Evolutionary conservation across 2,888 invertebrate species (phyloP).

Genomic region (Branchipolynoe longqiensis): DNA sequence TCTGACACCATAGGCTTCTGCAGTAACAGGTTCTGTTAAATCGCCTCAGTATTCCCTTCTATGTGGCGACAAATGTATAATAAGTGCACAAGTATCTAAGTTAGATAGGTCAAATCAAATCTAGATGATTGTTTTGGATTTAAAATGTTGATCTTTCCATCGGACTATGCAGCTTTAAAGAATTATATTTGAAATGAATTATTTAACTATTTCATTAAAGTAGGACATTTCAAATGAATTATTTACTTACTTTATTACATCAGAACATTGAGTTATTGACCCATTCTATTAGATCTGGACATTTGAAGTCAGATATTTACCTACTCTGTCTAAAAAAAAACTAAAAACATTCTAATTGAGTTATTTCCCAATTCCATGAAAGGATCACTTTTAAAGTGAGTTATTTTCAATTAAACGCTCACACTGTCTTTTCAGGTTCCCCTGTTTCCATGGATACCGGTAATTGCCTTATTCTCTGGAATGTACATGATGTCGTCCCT

Average conservation of each 20-base stretch:
- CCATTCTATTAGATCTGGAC: background rate
- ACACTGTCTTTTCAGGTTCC: background rate
- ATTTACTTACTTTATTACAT: background rate
- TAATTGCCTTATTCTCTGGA: background rate
- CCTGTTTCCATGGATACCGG: slow-evolving; percentile 2
- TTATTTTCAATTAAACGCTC: background rate
- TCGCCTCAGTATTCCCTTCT: no score
- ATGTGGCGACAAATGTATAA: no score
- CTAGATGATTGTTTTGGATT: no score
- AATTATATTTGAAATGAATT: no score
- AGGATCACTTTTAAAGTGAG: background rate
- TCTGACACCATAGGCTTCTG: no score
- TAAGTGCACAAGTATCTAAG: no score
- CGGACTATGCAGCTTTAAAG: no score
- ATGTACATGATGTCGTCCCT: background rate
- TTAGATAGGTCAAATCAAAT: no score
- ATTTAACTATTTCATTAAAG: no score
- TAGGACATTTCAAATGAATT: no score
- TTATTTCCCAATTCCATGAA: background rate
- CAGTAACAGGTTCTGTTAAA: no score
- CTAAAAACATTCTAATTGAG: background rate
- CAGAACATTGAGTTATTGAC: background rate
- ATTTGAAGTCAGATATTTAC: background rate
- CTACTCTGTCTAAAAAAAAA: background rate
- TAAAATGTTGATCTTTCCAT: no score